Conservation (phyloP, 1,140 invertebrate species). For the Cotesia typhae region DNA sequence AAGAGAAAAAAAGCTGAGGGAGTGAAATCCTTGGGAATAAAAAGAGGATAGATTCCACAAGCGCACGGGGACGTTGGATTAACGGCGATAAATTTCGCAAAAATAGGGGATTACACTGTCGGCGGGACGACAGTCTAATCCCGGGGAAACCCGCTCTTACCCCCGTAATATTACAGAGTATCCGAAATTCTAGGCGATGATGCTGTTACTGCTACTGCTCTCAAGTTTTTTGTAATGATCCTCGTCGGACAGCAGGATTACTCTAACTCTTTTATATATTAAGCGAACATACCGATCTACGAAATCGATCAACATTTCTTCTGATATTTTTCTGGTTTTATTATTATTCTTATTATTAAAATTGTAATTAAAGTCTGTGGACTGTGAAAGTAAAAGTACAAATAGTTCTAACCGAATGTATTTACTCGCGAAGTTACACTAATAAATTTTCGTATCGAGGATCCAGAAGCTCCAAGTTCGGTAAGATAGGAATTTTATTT, state of each 20-base stretch:
- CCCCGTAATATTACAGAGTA: constrained; percentile 20
- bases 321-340: too few relatives aligned
- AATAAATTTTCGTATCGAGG: constrained; percentile 40
- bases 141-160: constrained; percentile 47
- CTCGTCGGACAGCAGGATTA: neutral
- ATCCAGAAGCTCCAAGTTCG: neutral
- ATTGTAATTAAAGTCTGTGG: too few relatives aligned
- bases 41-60: constrained; percentile 34
- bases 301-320: too few relatives aligned
- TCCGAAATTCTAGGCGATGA: neutral
- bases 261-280: constrained; percentile 3
- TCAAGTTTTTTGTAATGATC: constrained; percentile 16
- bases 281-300: too few relatives aligned
- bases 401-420: neutral
- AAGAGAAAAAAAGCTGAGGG: constrained; percentile 35
- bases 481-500: constrained; percentile 30
- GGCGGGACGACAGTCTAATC: constrained; percentile 64
- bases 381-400: too few relatives aligned
- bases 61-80: constrained; percentile 56
- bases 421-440: neutral
- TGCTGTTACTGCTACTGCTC: neutral
- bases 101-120: constrained; percentile 66
- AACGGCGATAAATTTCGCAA: constrained; percentile 67
- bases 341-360: too few relatives aligned
- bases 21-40: constrained; percentile 29